These are phyloP conservation scores for Zoanthus sociatus DNA, from an alignment of 92 coral and sea anemone genomes.

Conservation along the genomic window DNA sequence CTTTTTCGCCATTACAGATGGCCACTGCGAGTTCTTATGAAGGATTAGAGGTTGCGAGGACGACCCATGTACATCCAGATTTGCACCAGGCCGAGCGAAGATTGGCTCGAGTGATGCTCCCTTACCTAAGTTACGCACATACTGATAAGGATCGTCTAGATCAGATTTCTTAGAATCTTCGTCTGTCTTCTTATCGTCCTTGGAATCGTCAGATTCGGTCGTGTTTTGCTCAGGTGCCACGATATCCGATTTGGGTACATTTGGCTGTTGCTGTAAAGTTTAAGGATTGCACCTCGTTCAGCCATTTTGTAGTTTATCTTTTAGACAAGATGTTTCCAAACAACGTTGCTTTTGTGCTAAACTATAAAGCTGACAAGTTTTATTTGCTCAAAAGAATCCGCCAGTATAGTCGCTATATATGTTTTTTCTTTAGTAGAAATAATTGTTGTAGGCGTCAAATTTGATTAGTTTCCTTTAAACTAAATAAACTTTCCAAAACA, in stretches of 20 bases:
- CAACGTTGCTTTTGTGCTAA: no score
- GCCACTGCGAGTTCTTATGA: conserved; percentile 86
- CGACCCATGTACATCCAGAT: conserved; percentile 46
- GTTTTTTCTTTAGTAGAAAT: no score
- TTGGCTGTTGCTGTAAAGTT: conserved; percentile 56
- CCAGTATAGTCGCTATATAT: no score
- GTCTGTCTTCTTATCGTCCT: conserved; percentile 59
- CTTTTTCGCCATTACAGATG: conserved; percentile 68
- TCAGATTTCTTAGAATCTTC: conserved; percentile 61
- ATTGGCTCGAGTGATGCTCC: conserved; percentile 95
- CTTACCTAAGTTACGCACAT: conserved; percentile 89
- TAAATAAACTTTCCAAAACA: no score
- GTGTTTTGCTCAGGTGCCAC: conserved; percentile 46
- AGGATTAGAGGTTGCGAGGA: conserved; percentile 87
- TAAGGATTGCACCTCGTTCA: neutral
- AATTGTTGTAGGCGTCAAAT: no score
- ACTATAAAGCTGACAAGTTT: no score
- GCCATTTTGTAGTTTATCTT: neutral
- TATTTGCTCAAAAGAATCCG: conserved; percentile 23
- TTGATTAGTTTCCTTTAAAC: no score
- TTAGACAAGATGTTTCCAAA: neutral
- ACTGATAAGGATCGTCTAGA: conserved; percentile 86
- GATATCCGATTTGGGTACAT: conserved; percentile 66
- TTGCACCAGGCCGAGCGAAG: conserved; percentile 85
- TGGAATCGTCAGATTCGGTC: conserved; percentile 49